A percentile compares a stretch with the other conserved stretches of the same genome.
Evolutionary conservation across 2,797 vertebrate species (phyloP).

Genomic region (Aselliscus stoliczkanus): DNA sequence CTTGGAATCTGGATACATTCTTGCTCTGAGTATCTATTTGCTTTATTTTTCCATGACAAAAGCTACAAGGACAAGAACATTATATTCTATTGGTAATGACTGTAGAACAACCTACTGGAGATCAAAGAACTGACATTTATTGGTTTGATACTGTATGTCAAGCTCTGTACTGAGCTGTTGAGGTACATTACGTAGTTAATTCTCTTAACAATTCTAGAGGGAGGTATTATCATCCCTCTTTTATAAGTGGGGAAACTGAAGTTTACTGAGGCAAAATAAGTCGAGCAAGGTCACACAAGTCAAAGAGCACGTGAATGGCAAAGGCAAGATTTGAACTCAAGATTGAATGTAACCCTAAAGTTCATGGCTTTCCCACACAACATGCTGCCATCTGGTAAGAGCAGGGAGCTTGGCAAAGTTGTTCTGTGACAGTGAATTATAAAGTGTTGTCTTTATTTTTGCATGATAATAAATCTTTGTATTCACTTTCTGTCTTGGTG

Average conservation of each 20-base stretch:
- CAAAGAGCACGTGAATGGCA: background rate
- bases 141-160: background rate
- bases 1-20: background rate
- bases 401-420: background rate
- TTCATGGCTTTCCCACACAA: background rate
- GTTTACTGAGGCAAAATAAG: background rate
- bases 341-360: background rate
- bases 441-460: background rate
- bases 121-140: background rate
- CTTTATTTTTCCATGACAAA: constrained; percentile 12
- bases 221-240: background rate
- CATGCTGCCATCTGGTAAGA: background rate
- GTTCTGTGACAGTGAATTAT: background rate
- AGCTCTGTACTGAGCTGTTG: background rate
- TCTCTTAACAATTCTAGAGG: background rate
- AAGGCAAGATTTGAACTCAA: constrained; percentile 34
- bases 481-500: background rate
- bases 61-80: constrained; percentile 9
- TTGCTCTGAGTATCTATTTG: background rate
- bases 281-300: background rate
- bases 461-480: background rate
- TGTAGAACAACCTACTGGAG: background rate
- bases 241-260: background rate
- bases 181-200: background rate
- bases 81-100: background rate